Evolutionary conservation across 2,888 invertebrate species (phyloP).

Genomic region (Calameuta pallipes): DNA sequence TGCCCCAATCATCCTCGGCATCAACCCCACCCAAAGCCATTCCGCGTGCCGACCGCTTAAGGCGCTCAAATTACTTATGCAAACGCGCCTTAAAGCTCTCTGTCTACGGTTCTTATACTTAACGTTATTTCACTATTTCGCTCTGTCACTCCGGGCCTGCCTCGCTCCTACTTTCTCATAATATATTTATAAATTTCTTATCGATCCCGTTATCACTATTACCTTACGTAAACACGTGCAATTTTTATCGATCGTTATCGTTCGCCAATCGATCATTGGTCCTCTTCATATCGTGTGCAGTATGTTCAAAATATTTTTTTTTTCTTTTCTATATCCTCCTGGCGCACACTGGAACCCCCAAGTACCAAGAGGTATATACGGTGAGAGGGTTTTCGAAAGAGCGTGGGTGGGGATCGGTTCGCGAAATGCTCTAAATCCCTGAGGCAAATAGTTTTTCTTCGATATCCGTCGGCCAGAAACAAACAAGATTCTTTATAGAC

Average conservation of each 20-base stretch:
- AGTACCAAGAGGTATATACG: background rate
- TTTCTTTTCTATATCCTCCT: background rate
- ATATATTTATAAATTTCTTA: too few species aligned
- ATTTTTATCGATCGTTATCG: background rate
- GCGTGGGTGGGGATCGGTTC: conserved; percentile 16
- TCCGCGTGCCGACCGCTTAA: conserved; percentile 3
- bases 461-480: conserved; percentile 59
- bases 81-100: conserved; percentile 2
- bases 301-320: too few species aligned
- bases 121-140: background rate
- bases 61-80: background rate
- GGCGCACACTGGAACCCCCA: too few species aligned
- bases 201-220: too few species aligned
- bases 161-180: background rate
- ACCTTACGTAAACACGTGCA: too few species aligned
- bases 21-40: background rate
- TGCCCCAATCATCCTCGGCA: background rate
- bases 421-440: conserved; percentile 55
- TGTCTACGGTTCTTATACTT: background rate
- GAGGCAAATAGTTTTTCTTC: conserved; percentile 59
- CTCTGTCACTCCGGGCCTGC: background rate
- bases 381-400: conserved; percentile 13
- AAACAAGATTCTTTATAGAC: conserved; percentile 63
- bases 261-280: background rate
- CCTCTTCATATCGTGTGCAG: background rate